These are phyloP conservation scores for Kuschelorhynchus macadamiae DNA, from an alignment of 2,888 invertebrate genomes.

Conservation along the genomic window DNA sequence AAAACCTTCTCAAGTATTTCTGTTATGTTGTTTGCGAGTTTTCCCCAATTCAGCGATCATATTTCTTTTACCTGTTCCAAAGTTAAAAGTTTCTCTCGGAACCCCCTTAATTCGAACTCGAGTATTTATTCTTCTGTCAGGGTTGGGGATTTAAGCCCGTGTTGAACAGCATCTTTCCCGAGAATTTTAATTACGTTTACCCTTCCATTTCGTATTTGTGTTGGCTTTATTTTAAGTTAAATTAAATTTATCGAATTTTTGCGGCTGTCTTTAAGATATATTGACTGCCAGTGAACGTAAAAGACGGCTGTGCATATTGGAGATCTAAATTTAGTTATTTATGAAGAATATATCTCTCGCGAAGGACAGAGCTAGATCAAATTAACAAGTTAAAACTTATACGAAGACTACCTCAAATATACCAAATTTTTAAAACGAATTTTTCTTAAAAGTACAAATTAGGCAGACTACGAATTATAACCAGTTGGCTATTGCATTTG, in stretches of 20 bases:
- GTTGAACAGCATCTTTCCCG: constrained; percentile 55
- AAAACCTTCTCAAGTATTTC: constrained; percentile 34
- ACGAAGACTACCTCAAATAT: no score
- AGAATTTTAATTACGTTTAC: constrained; percentile 67
- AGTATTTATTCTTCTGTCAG: constrained; percentile 65
- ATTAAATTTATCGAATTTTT: constrained; percentile 55
- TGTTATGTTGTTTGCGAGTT: constrained; percentile 45
- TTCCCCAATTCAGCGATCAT: constrained; percentile 44
- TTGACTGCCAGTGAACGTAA: constrained; percentile 22
- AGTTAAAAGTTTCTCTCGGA: constrained; percentile 50
- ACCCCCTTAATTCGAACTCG: constrained; percentile 62
- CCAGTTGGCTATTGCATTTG: no score
- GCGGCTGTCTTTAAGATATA: constrained; percentile 47
- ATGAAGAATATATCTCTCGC: no score
- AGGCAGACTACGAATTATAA: no score
- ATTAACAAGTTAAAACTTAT: no score
- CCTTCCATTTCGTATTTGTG: constrained; percentile 63
- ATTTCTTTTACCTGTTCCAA: constrained; percentile 48
- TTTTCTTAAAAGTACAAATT: no score
- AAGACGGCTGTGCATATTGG: no score
- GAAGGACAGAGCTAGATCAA: no score
- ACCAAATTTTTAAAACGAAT: no score
- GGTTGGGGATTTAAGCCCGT: constrained; percentile 65
- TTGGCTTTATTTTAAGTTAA: constrained; percentile 61
- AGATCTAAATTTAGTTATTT: no score